A percentile compares a stretch with the other conserved stretches of the same genome.
phyloP scores from a whole-genome alignment of 2,797 vertebrate genomes.

The Cryptoprocta ferox region DNA sequence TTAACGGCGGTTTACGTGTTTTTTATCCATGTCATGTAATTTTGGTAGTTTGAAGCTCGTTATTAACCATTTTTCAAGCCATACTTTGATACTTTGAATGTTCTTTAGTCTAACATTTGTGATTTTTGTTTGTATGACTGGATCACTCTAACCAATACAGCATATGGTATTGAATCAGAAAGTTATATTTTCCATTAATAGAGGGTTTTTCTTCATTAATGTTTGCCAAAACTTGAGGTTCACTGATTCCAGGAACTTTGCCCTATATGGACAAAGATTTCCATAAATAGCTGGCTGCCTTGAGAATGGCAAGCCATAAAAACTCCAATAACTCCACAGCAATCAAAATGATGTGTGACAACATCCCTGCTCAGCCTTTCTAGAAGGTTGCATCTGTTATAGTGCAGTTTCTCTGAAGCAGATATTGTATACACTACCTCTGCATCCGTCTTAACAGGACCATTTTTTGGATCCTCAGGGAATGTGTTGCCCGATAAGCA shows the following conservation, averaged over 20 bases:
- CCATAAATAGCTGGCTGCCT: conserved; percentile 95
- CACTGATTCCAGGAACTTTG: conserved; percentile 94
- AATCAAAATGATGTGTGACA: conserved; percentile 92
- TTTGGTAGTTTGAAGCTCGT: conserved; percentile 95
- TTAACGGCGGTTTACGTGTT: conserved; percentile 85
- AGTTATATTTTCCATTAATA: conserved; percentile 94
- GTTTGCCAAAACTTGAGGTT: conserved; percentile 95
- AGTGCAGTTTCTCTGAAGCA: conserved; percentile 93
- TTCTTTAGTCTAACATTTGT: conserved; percentile 93
- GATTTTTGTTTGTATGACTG: conserved; percentile 91
- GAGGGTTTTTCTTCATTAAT: conserved; percentile 94
- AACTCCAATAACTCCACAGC: conserved; percentile 94
- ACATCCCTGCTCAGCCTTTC: conserved; percentile 93
- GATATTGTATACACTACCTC: conserved; percentile 94
- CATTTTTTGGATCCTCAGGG: conserved; percentile 86
- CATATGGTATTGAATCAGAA: conserved; percentile 96
- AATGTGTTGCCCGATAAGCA: conserved; percentile 83
- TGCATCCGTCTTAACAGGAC: conserved; percentile 94
- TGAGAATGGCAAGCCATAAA: conserved; percentile 96
- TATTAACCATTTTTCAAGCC: conserved; percentile 94
- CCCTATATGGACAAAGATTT: conserved; percentile 95
- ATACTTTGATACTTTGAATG: conserved; percentile 89
- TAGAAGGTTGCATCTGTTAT: conserved; percentile 92
- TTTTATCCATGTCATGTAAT: conserved; percentile 92
- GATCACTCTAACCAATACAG: conserved; percentile 91